phyloP scores from a whole-genome alignment of 2,888 invertebrate species.

The Scaeva pyrastri region DNA sequence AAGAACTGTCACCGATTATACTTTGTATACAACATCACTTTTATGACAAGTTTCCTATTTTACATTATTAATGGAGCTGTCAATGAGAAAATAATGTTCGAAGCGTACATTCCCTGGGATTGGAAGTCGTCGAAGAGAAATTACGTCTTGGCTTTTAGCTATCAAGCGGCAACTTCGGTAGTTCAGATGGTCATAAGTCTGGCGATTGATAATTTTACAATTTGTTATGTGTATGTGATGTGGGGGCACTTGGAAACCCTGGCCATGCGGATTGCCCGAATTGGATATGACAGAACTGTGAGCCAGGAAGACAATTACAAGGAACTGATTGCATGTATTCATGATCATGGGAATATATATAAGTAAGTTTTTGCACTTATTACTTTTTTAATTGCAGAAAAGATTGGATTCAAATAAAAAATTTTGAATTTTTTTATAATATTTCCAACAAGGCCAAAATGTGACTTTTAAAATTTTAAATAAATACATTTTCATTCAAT shows the following conservation, averaged over 20 bases:
- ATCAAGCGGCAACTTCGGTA: conserved; percentile 52
- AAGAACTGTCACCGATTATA: conserved; percentile 62
- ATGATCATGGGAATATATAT: conserved; percentile 76
- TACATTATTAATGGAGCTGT: conserved; percentile 66
- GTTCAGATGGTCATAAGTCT: conserved; percentile 67
- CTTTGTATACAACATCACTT: conserved; percentile 54
- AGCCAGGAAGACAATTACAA: conserved; percentile 66
- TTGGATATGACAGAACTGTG: conserved; percentile 58
- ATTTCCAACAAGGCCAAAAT: no score
- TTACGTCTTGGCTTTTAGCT: conserved; percentile 61
- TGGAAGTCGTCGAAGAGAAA: conserved; percentile 53
- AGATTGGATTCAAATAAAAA: no score
- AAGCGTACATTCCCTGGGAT: conserved; percentile 76
- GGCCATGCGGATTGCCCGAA: conserved; percentile 72
- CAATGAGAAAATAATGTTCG: conserved; percentile 64
- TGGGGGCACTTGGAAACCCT: conserved; percentile 76
- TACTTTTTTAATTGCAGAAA: no score
- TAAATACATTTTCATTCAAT: no score
- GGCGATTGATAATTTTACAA: conserved; percentile 74
- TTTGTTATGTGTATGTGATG: conserved; percentile 75
- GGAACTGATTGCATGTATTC: conserved; percentile 76
- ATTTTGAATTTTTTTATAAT: no score
- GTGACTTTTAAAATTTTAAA: no score
- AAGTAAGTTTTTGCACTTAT: conserved; percentile 71
- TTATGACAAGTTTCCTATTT: conserved; percentile 54